These are phyloP conservation scores for human (Homo sapiens) DNA, from an alignment of 2,113 vertebrate genomes.

Conservation along the genomic window GRCh38 chr4:131328001-131328500, in stretches of 20 bases:
- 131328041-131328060: not conserved
- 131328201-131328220: slow-evolving; percentile 53
- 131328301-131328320: slow-evolving; percentile 45
- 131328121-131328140: not conserved
- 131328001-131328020: not conserved
- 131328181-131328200: slow-evolving; percentile 77
- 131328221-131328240: slow-evolving; percentile 76
- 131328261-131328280: not conserved
- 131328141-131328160: slow-evolving; percentile 76
- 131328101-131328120: slow-evolving; percentile 24
- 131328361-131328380: not conserved
- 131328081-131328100: not conserved
- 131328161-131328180: slow-evolving; percentile 74
- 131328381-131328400: slow-evolving; percentile 7
- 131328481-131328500: not conserved
- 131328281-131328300: slow-evolving; percentile 60
- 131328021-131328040: not conserved
- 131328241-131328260: slow-evolving; percentile 26
- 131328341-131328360: slow-evolving; percentile 65
- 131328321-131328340: slow-evolving; percentile 37
- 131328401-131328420: not conserved
- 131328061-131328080: not conserved
- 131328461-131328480: not conserved
- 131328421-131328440: slow-evolving; percentile 28
- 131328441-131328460: slow-evolving; percentile 1